Conservation (phyloP, 2,113 vertebrate genomes). For the Pomatostomus ruficeps region DNA sequence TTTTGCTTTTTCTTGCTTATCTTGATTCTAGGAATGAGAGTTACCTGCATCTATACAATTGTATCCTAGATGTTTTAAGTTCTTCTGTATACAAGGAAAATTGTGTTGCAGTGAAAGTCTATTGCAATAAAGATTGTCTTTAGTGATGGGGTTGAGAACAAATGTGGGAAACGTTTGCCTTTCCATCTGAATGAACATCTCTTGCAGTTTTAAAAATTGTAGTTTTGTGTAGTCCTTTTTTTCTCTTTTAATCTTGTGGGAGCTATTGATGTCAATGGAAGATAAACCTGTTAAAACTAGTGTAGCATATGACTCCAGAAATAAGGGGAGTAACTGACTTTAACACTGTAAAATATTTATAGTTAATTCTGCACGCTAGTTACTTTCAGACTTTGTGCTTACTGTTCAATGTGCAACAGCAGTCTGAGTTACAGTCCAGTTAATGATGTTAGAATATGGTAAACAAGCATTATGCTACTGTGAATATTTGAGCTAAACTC, state of each 20-base stretch:
- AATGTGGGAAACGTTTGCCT: not conserved
- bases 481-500: not conserved
- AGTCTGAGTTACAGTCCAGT: not conserved
- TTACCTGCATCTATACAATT: not conserved
- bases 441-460: not conserved
- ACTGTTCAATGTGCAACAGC: not conserved
- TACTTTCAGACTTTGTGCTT: not conserved
- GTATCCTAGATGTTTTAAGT: not conserved
- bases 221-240: not conserved
- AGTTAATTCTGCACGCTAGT: not conserved
- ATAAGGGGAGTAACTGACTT: not conserved
- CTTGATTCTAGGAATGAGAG: not conserved
- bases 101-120: not conserved
- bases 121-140: not conserved
- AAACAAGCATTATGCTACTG: not conserved
- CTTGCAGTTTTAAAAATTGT: not conserved
- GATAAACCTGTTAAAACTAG: not conserved
- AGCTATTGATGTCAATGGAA: not conserved
- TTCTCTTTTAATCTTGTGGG: not conserved
- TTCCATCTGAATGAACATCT: not conserved
- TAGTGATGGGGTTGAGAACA: not conserved
- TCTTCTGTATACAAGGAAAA: not conserved
- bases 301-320: not conserved
- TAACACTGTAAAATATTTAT: not conserved
- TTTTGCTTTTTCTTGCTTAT: not conserved